These are phyloP conservation scores for Coptotermes formosanus DNA, from an alignment of 1,140 invertebrate species.

Conservation along the genomic window DNA sequence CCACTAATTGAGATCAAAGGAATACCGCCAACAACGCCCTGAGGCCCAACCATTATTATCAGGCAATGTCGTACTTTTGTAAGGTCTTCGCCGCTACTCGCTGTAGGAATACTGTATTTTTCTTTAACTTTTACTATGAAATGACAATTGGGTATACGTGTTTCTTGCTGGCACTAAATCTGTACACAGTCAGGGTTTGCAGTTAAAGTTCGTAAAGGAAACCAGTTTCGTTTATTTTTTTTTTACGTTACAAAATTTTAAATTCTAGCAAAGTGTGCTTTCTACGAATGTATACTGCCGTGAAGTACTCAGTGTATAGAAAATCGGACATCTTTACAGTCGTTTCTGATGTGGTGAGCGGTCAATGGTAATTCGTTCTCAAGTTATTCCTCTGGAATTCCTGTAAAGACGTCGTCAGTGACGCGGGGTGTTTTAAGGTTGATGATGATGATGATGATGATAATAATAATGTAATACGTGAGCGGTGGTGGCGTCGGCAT, in stretches of 20 bases:
- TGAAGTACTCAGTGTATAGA: not conserved
- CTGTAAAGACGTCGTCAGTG: not conserved
- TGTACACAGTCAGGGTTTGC: no score
- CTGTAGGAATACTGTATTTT: no score
- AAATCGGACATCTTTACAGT: not conserved
- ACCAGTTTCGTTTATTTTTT: not conserved
- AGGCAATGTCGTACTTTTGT: no score
- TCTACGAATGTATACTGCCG: not conserved
- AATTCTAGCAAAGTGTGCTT: not conserved
- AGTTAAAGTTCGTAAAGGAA: not conserved
- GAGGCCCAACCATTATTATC: not conserved
- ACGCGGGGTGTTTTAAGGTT: no score
- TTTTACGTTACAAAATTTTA: not conserved
- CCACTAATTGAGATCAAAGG: constrained; percentile 6
- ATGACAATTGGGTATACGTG: not conserved
- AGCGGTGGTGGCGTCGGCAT: no score
- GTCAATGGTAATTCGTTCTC: not conserved
- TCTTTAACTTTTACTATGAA: not conserved
- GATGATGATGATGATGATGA: no score
- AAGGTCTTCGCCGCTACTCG: no score
- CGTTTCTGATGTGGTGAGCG: no score
- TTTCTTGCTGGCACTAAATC: not conserved
- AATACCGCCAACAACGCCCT: not conserved
- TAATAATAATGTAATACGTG: no score
- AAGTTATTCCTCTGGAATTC: not conserved